Evolutionary conservation across 1,140 invertebrate genomes (phyloP), one percentile per base, ranked within the genome.

Genomic region (Melipona quadrifasciata): DNA sequence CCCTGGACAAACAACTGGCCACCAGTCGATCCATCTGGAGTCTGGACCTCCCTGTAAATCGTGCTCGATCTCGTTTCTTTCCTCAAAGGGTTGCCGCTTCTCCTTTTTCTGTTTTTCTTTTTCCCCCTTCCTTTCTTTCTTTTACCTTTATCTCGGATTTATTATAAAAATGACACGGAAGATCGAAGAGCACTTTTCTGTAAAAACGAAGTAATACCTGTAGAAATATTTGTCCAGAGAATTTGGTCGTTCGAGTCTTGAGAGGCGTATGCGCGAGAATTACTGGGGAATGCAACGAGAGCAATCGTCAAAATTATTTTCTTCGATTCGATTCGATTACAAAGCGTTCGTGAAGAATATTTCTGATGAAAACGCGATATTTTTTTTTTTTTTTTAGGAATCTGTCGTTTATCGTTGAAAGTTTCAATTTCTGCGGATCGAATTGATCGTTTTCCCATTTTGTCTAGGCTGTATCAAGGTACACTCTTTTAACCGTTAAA

Each of bases 1-100:
- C 47, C 57, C 80, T 83, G 67, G 84, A 74, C 85, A 84, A 73
- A 78, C 75, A 84, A 65, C 68, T n/a, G 53, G 73, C 65, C 72
- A 77, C 73, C 81, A 82, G 71, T 65, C 70, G 70, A 61, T 55
- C 8, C 19, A 12, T n/a, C 17, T 12, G 31, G 39, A 47, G 39
- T 31, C 68, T 19, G 68, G 73, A 65, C 51, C 71, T 47, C 70
- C 68, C 21, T 72, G 61, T 75, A 82, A 57, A 83, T 83, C 75
- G 12, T 73, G 55, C 27, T 39, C 65, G 67, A 58, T 31, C n/a
- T 53, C 16, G 31, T 39, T 34, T 27, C 16, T 31, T 74, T 70
- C 6, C 24, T 67, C 31, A 27, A 57, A 65, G 80, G 61, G 24
- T 77, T 68, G 21, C n/a, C 64, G 64, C 11, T 73, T 53, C 61